Evolutionary conservation across 1,140 invertebrate genomes (phyloP).

Genomic region (Neoseiulus cucumeris): DNA sequence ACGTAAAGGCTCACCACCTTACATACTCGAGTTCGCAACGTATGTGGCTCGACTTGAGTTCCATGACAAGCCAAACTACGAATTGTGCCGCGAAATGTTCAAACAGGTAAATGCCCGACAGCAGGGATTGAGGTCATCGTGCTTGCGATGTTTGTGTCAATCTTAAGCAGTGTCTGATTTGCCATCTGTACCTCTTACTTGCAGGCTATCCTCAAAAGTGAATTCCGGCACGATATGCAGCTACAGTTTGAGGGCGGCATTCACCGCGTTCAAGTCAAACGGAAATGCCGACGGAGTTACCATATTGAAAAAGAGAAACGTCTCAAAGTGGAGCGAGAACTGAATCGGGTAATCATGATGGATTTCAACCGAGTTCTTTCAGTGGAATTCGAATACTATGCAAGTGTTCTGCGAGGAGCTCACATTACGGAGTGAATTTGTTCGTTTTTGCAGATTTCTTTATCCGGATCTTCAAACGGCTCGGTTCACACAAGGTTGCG

Average conservation of each 20-base stretch:
- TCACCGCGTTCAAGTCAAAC: neutral
- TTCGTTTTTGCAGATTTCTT: neutral
- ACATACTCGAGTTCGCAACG: neutral
- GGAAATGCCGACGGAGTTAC: neutral
- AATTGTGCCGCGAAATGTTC: conserved; percentile 7
- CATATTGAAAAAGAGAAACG: neutral
- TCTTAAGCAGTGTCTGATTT: too few relatives aligned
- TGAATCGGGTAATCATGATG: neutral
- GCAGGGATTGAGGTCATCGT: neutral
- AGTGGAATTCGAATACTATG: neutral
- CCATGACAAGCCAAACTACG: conserved; percentile 3
- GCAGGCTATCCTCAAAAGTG: conserved; percentile 1
- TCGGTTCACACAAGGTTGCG: neutral
- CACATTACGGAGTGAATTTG: neutral
- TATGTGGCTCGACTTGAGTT: neutral
- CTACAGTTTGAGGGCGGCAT: conserved; percentile 4
- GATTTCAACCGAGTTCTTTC: neutral
- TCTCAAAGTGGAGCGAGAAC: neutral
- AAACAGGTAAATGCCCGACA: neutral
- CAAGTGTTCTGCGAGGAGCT: neutral
- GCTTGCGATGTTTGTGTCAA: too few relatives aligned
- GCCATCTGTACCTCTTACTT: too few relatives aligned
- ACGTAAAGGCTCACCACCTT: neutral
- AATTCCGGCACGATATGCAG: conserved; percentile 6
- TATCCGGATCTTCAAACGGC: neutral